Base-by-base conservation (phyloP, 2,888 invertebrate species). In the Meta bourneti region DNA sequence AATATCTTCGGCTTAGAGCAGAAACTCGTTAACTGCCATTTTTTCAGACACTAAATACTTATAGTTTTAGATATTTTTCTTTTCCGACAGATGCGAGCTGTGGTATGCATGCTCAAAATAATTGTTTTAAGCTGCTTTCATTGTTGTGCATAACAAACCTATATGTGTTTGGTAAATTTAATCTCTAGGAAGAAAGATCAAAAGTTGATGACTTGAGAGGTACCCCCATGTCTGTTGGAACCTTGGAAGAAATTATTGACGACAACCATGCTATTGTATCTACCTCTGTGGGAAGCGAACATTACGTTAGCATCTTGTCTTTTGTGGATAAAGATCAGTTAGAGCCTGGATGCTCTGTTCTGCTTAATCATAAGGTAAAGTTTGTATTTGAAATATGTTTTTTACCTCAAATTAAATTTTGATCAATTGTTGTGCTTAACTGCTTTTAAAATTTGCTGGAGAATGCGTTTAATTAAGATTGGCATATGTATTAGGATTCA, bases 181-280 rank as follows among this genome's bases (percentile, higher is more conserved):
- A 0, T 72, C 19, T 7, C 19, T 93, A 96, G 96, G 99, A 99
- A 95, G 99, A 99, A 95, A 96, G 99, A 93, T 98, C 98, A 0
- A 99, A 99, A 96, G 99, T 99, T 71, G 99, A 99, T 96, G 99
- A 99, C 95, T 96, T 99, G 88, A 96, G 99, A 95, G 99, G 99
- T 77, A 99, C 99, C 61, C 99, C 99, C 0, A 99, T 99, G 99
- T 99, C 99, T 8, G 99, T 99, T 49, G 99, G 99, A n/a, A 99
- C 98, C 93, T 95, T 99, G 92, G 99, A 99, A 95, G 99, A 99
- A 96, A 99, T 99, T 92, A 99, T 99, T 94, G 99, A 99, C 95
- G 99, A 99, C 95, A 99, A 99, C 95, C 99, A 99, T 95, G 99
- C 99, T 6, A 99, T 99, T 95, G 99, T 99, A 0, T 99, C 99